Base-by-base conservation (phyloP, 2,888 invertebrate species). In the Eurois occulta region DNA sequence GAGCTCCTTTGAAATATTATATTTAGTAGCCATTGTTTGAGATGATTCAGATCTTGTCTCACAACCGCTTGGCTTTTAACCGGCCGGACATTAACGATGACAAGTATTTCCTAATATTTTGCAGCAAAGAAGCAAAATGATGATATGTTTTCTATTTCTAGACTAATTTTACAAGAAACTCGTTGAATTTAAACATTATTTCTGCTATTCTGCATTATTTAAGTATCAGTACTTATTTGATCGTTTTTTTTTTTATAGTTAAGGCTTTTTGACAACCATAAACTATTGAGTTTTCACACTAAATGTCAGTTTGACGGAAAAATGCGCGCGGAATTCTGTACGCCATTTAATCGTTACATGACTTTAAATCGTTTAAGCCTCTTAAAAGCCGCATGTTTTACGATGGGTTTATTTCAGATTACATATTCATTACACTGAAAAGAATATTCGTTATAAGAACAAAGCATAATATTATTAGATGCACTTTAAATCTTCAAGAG, bases 1-100 rank as follows among this genome's bases (percentile, higher is more conserved):
- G 86, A 83, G 86, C 84, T 85, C 78, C 88, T 88, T 88, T 88
- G 88, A 88, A 88, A 88, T 88, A 88, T 88, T 87, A 88, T 87
- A 88, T 88, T 86, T 88, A 88, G 88, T 84, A 86, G 84, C 65
- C 81, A 84, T 84, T 84, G 88, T 85, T 83, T 83, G 62, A 68
- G 77, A 87, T 86, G 86, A 84, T 83, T 86, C 86, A 83, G 71
- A 69, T 78, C 80, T 64, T 81, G 77, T 83, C 75, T 85, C 83
- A 87, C 38, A 83, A 81, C 67, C 86, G 28, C 71, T 80, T 55
- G 67, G 77, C 76, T 82, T 84, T 81, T 77, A 76, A 78, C 77
- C 35, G 71, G 73, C 55, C 65, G 75, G 74, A 81, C 77, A 66
- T 75, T 73, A 69, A 77, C 58, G 64, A 84, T 86, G 83, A 80